Conservation (phyloP, 2,888 invertebrate genomes). For the Lasioglossum oenotherae region DNA sequence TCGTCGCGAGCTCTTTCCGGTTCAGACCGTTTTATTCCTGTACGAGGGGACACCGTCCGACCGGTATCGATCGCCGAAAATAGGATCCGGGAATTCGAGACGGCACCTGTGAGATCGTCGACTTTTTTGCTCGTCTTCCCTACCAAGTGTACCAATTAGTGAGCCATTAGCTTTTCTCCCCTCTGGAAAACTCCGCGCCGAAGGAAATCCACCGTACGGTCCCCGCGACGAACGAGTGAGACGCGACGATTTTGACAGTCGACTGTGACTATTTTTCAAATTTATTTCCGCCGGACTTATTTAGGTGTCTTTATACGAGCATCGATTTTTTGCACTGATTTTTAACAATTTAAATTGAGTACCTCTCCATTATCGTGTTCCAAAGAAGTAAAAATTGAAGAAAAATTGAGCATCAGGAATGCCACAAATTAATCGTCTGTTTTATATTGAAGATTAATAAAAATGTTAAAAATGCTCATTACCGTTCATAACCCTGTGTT, state of each 20-base stretch:
- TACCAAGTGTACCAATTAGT: slow-evolving; percentile 1
- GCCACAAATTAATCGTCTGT: too few species aligned
- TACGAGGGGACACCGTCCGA: slow-evolving; percentile 20
- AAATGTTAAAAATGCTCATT: neutral
- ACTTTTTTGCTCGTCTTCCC: neutral
- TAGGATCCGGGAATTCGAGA: slow-evolving; percentile 44
- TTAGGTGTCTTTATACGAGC: neutral
- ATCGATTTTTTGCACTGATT: neutral
- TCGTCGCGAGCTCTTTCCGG: slow-evolving; percentile 13
- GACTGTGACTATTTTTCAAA: neutral
- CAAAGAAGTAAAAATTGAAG: too few species aligned
- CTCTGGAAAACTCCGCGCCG: neutral
- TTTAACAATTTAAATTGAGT: neutral
- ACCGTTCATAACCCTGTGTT: too few species aligned
- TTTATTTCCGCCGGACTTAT: neutral
- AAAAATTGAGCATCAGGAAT: too few species aligned
- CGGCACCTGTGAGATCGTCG: slow-evolving; percentile 1
- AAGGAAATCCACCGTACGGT: neutral
- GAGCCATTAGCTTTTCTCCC: neutral
- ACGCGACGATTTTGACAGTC: neutral
- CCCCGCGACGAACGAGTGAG: neutral
- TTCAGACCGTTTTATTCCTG: slow-evolving; percentile 49
- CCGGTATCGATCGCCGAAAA: slow-evolving; percentile 56
- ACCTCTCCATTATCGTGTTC: neutral
- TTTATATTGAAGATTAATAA: neutral